Conservation (phyloP, 1,140 invertebrate species). For the Battus philenor region DNA sequence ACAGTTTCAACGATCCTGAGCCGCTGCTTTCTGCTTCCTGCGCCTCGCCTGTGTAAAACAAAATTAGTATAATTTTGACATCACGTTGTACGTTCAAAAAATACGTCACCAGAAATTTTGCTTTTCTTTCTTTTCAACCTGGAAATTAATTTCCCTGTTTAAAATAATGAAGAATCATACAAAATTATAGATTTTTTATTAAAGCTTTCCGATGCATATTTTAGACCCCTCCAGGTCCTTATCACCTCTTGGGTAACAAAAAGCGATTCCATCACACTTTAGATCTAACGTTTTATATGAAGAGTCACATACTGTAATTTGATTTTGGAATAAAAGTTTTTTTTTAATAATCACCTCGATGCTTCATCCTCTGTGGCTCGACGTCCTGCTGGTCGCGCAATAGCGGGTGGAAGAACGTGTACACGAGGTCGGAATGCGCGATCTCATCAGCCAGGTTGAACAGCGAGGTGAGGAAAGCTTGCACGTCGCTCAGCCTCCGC, state of each 20-base stretch:
- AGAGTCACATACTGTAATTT: too few relatives aligned
- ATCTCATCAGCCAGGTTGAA: constrained; percentile 95
- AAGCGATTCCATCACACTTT: too few relatives aligned
- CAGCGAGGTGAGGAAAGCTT: constrained; percentile 90
- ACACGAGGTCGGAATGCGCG: constrained; percentile 95
- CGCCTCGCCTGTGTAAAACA: constrained; percentile 38
- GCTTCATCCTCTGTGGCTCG: constrained; percentile 71
- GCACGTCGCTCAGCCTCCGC: constrained; percentile 89
- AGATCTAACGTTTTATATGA: not conserved
- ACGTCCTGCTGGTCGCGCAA: constrained; percentile 92
- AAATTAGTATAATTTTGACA: not conserved
- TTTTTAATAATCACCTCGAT: constrained; percentile 68
- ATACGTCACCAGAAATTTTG: too few relatives aligned
- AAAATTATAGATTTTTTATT: too few relatives aligned
- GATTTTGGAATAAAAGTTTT: not conserved
- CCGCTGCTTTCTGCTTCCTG: constrained; percentile 48
- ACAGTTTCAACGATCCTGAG: constrained; percentile 79
- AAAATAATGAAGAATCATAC: too few relatives aligned
- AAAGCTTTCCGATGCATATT: too few relatives aligned
- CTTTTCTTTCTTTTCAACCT: too few relatives aligned
- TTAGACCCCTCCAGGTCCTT: too few relatives aligned
- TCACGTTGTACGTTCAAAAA: too few relatives aligned
- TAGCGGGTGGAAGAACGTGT: constrained; percentile 98
- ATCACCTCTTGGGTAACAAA: too few relatives aligned
- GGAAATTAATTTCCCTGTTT: too few relatives aligned